Percentiles rank a stretch among this genome's conserved stretches.
phyloP scores from a whole-genome alignment of 1,140 invertebrate species.

The Metopolophium dirhodum region DNA sequence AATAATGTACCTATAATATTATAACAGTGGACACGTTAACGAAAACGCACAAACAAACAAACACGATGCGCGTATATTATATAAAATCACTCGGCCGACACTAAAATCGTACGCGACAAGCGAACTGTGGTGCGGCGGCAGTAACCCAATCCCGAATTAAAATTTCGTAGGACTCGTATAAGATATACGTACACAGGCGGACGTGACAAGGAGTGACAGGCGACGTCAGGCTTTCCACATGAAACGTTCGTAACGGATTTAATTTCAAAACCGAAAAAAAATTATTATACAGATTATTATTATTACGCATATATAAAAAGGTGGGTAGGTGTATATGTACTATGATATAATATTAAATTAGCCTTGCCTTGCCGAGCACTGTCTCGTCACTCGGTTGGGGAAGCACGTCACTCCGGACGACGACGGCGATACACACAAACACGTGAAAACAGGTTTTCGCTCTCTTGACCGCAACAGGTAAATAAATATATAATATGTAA shows the following conservation, averaged over 20 bases:
- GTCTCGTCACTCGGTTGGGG: constrained; percentile 14
- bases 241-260: constrained; percentile 49
- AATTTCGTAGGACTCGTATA: constrained; percentile 4
- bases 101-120: constrained; percentile 25
- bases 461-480: constrained; percentile 32
- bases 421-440: background rate
- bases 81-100: background rate
- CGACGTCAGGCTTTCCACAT: constrained; percentile 49
- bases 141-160: constrained; percentile 50
- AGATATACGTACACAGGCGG: background rate
- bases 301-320: background rate
- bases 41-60: background rate
- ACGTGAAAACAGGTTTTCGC: constrained; percentile 29
- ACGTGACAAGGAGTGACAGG: constrained; percentile 55
- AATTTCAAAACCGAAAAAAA: constrained; percentile 53
- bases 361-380: background rate
- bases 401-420: constrained; percentile 28
- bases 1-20: background rate
- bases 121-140: background rate
- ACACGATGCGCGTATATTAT: background rate
- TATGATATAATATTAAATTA: background rate
- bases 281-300: background rate
- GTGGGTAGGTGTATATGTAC: background rate
- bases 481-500: background rate
- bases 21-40: background rate